Base-by-base conservation (phyloP, 2,888 invertebrate genomes). In the Elmis aenea region DNA sequence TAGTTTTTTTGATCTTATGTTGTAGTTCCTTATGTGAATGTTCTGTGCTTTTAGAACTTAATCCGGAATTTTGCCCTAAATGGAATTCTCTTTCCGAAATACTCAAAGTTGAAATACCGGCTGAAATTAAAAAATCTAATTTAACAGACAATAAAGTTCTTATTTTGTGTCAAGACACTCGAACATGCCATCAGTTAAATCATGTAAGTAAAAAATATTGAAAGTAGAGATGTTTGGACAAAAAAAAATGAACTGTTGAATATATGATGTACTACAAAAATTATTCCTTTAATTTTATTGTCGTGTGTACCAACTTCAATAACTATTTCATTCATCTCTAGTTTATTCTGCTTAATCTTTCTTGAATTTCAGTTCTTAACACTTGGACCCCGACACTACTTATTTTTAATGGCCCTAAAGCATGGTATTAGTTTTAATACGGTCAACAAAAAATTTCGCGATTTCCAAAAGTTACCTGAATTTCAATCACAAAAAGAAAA, bases 21-120 rank as follows among this genome's bases (percentile, higher is more conserved):
- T n/a, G n/a, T n/a, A n/a, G n/a, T n/a, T n/a, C n/a, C n/a, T n/a
- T n/a, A n/a, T n/a, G n/a, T n/a, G 5, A 24, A 5, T n/a, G 5
- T 6, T 5, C 25, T n/a, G 8, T n/a, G 11, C 41, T 62, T 68
- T 24, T 51, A 86, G 87, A 85, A 68, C 76, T 87, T 40, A 77
- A 79, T 51, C 88, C 86, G 6, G 93, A 95, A 69, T 73, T 79
- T 21, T 85, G 85, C 62, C 90, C 94, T 3, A 96, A 96, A 69
- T 96, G 95, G 95, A 74, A 79, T 53, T 81, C 82, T 5, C 69
- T 96, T 2, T 75, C 74, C 41, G 92, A 94, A 65, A 77, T 94
- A 38, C 66, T 96, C 25, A 70, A 77, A 46, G 68, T 74, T 3
- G 95, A 96, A 72, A 89, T 96, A 58, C 83, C 85, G 10, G 72